Conservation (phyloP, 2,888 invertebrate genomes). For the Tinea pellionella region DNA sequence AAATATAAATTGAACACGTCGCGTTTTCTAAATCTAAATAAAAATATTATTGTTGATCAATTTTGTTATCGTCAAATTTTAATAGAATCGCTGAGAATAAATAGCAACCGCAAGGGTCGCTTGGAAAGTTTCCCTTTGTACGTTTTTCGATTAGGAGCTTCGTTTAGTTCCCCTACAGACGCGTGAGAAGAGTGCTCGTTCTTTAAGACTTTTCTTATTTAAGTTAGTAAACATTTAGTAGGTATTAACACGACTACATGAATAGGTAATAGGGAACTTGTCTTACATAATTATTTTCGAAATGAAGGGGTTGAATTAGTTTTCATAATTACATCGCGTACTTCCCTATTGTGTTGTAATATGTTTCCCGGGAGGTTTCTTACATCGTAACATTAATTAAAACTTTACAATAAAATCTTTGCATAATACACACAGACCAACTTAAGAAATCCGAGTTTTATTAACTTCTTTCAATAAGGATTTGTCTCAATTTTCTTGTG, state of each 20-base stretch:
- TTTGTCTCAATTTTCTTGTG: not conserved
- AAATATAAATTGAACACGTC: not conserved
- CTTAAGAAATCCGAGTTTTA: not conserved
- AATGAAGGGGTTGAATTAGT: not conserved
- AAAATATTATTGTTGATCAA: not conserved
- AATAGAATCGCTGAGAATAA: not conserved
- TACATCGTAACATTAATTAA: not conserved
- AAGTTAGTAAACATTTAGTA: slow-evolving; percentile 16
- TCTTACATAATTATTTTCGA: not conserved
- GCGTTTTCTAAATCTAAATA: not conserved
- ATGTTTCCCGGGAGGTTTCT: not conserved
- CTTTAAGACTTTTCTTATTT: slow-evolving; percentile 10
- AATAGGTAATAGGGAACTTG: not conserved
- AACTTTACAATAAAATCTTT: not conserved
- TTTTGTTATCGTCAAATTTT: not conserved
- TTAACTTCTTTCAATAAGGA: not conserved
- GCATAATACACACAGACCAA: not conserved
- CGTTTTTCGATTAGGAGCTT: slow-evolving; percentile 33
- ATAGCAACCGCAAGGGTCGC: not conserved
- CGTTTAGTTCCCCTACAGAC: slow-evolving; percentile 16
- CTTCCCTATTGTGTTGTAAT: not conserved
- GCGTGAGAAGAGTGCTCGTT: not conserved
- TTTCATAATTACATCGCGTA: not conserved
- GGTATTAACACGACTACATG: slow-evolving; percentile 15
- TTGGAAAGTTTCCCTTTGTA: slow-evolving; percentile 27